These are phyloP conservation scores for Gastrophysa polygoni DNA, from an alignment of 2,888 invertebrate genomes.

Conservation along the genomic window DNA sequence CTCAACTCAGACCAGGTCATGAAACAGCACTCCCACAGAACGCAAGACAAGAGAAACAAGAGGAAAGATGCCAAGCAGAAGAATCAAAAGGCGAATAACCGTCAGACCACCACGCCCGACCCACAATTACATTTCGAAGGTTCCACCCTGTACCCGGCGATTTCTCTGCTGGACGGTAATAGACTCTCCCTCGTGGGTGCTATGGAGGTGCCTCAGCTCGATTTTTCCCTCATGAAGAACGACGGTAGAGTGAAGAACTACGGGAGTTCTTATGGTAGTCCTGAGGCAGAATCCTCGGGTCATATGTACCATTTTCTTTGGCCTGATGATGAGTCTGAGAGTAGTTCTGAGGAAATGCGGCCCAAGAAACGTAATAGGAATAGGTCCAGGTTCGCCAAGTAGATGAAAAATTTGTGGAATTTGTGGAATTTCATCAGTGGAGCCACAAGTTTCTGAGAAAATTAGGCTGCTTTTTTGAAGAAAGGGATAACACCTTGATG, in stretches of 20 bases:
- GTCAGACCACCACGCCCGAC: neutral
- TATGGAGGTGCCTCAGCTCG: slow-evolving; percentile 16
- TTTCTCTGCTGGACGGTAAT: slow-evolving; percentile 7
- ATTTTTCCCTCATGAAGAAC: slow-evolving; percentile 9
- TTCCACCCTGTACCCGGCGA: slow-evolving; percentile 11
- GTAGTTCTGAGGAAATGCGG: too few species aligned
- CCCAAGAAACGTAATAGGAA: neutral
- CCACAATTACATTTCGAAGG: neutral
- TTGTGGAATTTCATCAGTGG: too few species aligned
- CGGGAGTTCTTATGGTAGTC: slow-evolving; percentile 17
- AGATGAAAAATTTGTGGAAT: too few species aligned
- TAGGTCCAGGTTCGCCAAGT: too few species aligned
- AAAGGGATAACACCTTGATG: too few species aligned
- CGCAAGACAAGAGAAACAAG: slow-evolving; percentile 3
- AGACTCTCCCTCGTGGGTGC: too few species aligned
- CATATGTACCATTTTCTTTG: slow-evolving; percentile 12
- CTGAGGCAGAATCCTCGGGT: slow-evolving; percentile 13
- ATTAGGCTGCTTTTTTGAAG: too few species aligned
- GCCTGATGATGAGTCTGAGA: slow-evolving; percentile 16
- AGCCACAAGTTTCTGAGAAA: too few species aligned
- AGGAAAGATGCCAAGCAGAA: neutral
- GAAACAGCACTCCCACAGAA: slow-evolving; percentile 8
- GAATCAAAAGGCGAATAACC: neutral
- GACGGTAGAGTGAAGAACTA: slow-evolving; percentile 21
- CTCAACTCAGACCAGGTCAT: neutral